These are phyloP conservation scores for Drosophila sucinea DNA, from an alignment of 1,140 invertebrate genomes.

Conservation along the genomic window DNA sequence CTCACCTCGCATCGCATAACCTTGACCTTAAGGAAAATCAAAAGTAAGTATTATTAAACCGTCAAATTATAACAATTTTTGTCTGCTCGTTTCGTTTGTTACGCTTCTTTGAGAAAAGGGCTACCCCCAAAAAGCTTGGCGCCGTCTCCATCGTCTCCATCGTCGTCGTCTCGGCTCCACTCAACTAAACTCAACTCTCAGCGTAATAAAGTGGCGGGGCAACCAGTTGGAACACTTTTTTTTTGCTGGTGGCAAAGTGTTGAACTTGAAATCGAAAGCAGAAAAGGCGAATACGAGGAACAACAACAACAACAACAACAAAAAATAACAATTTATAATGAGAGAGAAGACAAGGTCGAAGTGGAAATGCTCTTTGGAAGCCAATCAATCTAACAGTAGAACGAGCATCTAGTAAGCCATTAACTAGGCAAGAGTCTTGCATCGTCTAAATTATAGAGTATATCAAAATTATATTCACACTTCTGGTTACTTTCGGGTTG, in stretches of 20 bases:
- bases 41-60: conserved; percentile 56
- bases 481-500: conserved; percentile 23
- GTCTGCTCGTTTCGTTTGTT: conserved; percentile 36
- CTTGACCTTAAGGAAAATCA: conserved; percentile 76
- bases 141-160: neutral
- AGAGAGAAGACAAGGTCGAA: conserved; percentile 24
- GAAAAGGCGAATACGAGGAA: neutral
- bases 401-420: neutral
- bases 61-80: conserved; percentile 77
- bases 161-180: conserved; percentile 27
- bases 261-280: conserved; percentile 79
- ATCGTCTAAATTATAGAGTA: conserved; percentile 2
- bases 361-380: conserved; percentile 32
- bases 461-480: conserved; percentile 13
- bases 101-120: conserved; percentile 77
- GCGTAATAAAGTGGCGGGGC: conserved; percentile 74
- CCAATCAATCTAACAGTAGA: neutral
- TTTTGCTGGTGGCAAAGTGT: conserved; percentile 55
- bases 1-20: conserved; percentile 31
- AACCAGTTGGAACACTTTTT: conserved; percentile 76
- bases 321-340: conserved; percentile 45
- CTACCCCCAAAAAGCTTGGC: conserved; percentile 21
- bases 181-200: conserved; percentile 42
- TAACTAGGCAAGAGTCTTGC: neutral
- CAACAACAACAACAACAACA: neutral